Percentiles rank a stretch among this genome's conserved stretches.
phyloP scores from a whole-genome alignment of 2,113 vertebrate genomes.

The Daubentonia madagascariensis region DNA sequence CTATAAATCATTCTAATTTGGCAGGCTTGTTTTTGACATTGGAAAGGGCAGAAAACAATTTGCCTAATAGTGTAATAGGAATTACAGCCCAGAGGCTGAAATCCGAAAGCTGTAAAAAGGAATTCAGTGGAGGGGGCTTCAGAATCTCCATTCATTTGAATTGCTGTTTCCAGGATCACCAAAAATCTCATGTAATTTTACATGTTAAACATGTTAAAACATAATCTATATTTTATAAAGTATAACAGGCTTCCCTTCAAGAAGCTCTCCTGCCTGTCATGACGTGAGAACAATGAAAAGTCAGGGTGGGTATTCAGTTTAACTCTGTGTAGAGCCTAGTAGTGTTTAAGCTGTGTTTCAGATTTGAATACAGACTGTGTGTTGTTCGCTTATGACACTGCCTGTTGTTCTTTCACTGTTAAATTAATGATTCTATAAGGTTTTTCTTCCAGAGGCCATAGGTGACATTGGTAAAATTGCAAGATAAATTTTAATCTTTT shows the following conservation, averaged over 20 bases:
- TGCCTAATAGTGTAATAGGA: conserved; percentile 49
- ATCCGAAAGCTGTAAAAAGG: neutral
- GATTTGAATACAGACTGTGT: conserved; percentile 2
- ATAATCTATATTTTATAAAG: neutral
- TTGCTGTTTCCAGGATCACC: conserved; percentile 64
- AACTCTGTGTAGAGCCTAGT: neutral
- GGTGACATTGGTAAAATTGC: neutral
- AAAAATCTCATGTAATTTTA: conserved; percentile 31
- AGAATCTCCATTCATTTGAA: conserved; percentile 51
- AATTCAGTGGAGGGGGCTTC: conserved; percentile 16
- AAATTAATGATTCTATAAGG: neutral
- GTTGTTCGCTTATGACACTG: conserved; percentile 56
- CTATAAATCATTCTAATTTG: conserved; percentile 72
- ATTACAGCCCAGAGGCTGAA: conserved; percentile 53
- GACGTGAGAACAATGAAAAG: neutral
- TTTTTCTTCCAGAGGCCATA: conserved; percentile 42
- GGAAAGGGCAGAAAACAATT: conserved; percentile 65
- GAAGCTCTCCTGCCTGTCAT: neutral
- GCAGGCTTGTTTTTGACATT: conserved; percentile 48
- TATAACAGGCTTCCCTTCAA: neutral
- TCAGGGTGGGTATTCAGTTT: neutral
- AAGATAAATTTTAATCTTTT: neutral
- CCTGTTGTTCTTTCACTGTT: conserved; percentile 37
- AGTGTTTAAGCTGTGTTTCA: neutral
- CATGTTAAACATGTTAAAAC: conserved; percentile 16